Conservation (phyloP, 2,888 invertebrate genomes). For the Troides oblongomaculatus region DNA sequence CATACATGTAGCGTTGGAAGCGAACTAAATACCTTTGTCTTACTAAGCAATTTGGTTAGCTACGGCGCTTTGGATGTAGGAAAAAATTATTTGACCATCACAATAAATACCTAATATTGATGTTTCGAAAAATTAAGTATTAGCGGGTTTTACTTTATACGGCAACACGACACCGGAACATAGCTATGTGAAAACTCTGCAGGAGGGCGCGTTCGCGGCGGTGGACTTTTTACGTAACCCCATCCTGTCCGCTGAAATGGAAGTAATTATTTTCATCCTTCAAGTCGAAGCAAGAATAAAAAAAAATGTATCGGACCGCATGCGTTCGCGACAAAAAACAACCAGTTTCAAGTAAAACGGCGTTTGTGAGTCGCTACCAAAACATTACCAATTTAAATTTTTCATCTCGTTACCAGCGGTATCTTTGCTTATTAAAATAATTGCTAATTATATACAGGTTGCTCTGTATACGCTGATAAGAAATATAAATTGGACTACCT, state of each 20-base stretch:
- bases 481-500: background rate
- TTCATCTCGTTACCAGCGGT: constrained; percentile 10
- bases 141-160: constrained; percentile 18
- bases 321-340: constrained; percentile 7
- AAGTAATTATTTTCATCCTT: constrained; percentile 63
- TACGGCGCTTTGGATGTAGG: background rate
- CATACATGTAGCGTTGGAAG: background rate
- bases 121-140: background rate
- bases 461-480: background rate
- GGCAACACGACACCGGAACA: constrained; percentile 63
- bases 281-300: constrained; percentile 27
- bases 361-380: constrained; percentile 18
- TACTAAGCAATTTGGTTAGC: background rate
- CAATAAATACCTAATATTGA: background rate
- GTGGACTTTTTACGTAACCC: constrained; percentile 57
- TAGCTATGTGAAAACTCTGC: constrained; percentile 48
- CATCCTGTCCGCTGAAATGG: constrained; percentile 52
- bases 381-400: constrained; percentile 28
- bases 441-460: constrained; percentile 8
- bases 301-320: constrained; percentile 15
- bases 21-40: background rate
- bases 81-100: background rate
- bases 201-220: constrained; percentile 37
- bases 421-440: constrained; percentile 24
- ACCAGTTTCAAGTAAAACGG: constrained; percentile 17